Evolutionary conservation across 64 coral and sea anemone genomes (phyloP).

Genomic region (Pachyseris speciosa): DNA sequence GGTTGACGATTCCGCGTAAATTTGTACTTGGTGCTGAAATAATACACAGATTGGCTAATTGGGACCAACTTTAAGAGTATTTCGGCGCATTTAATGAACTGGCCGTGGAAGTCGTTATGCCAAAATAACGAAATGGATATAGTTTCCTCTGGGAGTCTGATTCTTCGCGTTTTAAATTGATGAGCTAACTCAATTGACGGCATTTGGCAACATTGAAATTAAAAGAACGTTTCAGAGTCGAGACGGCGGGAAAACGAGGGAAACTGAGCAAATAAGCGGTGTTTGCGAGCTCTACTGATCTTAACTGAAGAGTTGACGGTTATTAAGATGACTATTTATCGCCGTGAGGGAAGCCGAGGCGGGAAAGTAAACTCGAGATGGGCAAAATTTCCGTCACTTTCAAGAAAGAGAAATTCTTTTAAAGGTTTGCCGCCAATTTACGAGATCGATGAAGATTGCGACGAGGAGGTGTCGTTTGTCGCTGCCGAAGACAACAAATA

Average conservation of each 20-base stretch:
- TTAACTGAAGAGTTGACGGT: background rate
- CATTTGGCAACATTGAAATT: background rate
- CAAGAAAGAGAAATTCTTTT: conserved; percentile 11
- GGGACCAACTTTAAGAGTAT: background rate
- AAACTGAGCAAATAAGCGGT: background rate
- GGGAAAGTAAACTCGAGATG: conserved; percentile 2
- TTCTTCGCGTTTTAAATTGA: background rate
- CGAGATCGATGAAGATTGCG: conserved; percentile 38
- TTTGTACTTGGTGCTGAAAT: conserved; percentile 10
- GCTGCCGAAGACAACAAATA: background rate
- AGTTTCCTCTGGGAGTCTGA: background rate
- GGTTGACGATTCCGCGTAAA: background rate
- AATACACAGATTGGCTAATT: conserved; percentile 5
- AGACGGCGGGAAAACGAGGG: background rate
- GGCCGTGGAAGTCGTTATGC: background rate
- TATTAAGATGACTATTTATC: conserved; percentile 40
- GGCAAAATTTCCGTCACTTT: conserved; percentile 23
- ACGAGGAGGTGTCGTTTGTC: background rate
- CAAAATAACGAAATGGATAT: background rate
- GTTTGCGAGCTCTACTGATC: background rate
- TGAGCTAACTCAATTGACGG: background rate
- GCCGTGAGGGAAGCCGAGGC: background rate
- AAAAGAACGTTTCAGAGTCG: background rate
- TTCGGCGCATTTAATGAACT: conserved; percentile 16
- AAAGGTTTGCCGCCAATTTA: conserved; percentile 23